Base-by-base conservation (phyloP, 1,140 invertebrate genomes). In the Drosophila ironensis region DNA sequence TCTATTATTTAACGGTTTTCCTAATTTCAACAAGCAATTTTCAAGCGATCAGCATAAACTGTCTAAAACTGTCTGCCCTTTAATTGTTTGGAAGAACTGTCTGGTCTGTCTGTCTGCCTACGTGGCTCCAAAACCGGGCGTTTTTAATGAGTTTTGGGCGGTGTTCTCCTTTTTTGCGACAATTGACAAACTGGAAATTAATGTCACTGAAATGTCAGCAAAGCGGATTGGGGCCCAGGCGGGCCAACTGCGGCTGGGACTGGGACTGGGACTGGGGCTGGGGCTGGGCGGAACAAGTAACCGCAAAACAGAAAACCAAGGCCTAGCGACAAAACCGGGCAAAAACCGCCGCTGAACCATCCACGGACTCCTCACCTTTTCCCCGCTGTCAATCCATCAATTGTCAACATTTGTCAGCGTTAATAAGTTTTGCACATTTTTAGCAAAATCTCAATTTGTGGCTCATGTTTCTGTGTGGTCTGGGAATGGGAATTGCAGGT, bases 131-230 rank as follows among this genome's bases (percentile, higher is more conserved):
- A n/a, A n/a, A n/a, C n/a, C n/a, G 41, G 28, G 63, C 44, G 57
- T 70, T 25, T 30, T 42, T 70, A 70, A 70, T 70, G 64, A 70
- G 67, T 69, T 70, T 70, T 69, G 42, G 6, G n/a, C 27, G 64
- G 17, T 69, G 41, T 45, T 46, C 33, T 64, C 41, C 11, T 16
- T 42, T 28, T 19, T 27, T 8, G 41, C 30, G 22, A 20, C 60
- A 54, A 68, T 70, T 69, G 67, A 46, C 64, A 69, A 59, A 70
- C 64, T 69, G 51, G 50, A 69, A 70, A 69, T 69, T 68, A 69
- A 69, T 68, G 63, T 69, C 64, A 69, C 63, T 51, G 64, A 68
- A 69, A 69, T 57, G 52, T 38, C 61, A 68, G 25, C 40, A 38
- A 67, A 68, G 59, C 67, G 64, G 59, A 69, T 70, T 70, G 50